phyloP scores from a whole-genome alignment of 1,140 invertebrate species.

The Cephus cinctus region DNA sequence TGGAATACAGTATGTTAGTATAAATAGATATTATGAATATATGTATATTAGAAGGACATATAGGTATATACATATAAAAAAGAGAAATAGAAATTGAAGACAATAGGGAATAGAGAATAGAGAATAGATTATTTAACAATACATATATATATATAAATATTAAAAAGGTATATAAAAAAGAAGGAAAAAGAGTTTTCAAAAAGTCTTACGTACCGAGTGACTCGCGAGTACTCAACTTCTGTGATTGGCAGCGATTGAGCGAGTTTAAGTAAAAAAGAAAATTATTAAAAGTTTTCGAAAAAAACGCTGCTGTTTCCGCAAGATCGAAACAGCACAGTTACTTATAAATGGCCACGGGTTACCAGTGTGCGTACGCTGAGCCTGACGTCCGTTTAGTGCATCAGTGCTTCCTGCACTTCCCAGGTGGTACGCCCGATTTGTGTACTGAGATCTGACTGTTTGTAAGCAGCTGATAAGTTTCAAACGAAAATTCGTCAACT shows the following conservation, averaged over 20 bases:
- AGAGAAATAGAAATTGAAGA: constrained; percentile 19
- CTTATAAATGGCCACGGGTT: constrained; percentile 43
- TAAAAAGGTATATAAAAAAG: constrained; percentile 8
- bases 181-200: constrained; percentile 26
- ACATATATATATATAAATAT: background rate
- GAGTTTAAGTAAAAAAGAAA: constrained; percentile 36
- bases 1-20: too few relatives aligned
- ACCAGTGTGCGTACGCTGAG: too few relatives aligned
- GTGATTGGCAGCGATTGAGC: constrained; percentile 26
- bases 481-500: too few relatives aligned
- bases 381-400: too few relatives aligned
- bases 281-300: constrained; percentile 23
- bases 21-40: too few relatives aligned
- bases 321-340: background rate
- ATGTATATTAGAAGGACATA: too few relatives aligned
- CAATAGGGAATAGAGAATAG: constrained; percentile 14
- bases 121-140: constrained; percentile 3
- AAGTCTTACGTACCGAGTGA: constrained; percentile 38
- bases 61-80: constrained; percentile 12
- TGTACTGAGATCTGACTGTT: too few relatives aligned
- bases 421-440: too few relatives aligned
- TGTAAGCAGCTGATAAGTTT: too few relatives aligned
- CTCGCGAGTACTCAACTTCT: constrained; percentile 13
- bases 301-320: constrained; percentile 31
- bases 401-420: too few relatives aligned